Percentiles rank a stretch among this genome's conserved stretches.
Evolutionary conservation across 2,888 invertebrate species (phyloP).

Genomic region (Gerris lacustris): DNA sequence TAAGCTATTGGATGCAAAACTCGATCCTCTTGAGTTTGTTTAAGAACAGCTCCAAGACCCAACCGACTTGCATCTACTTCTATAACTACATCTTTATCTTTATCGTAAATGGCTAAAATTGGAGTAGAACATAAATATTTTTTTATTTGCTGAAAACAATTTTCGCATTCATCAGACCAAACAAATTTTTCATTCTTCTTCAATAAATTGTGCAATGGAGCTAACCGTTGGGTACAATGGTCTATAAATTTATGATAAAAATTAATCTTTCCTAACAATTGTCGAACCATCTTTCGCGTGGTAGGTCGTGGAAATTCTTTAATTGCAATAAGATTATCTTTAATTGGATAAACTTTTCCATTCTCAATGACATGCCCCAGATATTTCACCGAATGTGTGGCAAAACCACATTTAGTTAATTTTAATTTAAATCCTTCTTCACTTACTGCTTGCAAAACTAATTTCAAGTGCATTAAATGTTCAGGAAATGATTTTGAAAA

Average conservation of each 20-base stretch:
- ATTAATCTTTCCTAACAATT: conserved; percentile 18
- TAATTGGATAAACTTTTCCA: conserved; percentile 16
- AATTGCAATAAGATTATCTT: conserved; percentile 18
- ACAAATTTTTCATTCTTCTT: conserved; percentile 22
- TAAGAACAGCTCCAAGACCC: no score
- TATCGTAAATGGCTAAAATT: conserved; percentile 18
- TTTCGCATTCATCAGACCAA: conserved; percentile 25
- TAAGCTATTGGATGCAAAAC: conserved; percentile 25
- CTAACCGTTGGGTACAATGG: conserved; percentile 13
- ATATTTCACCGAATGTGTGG: conserved; percentile 18
- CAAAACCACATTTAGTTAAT: conserved; percentile 19
- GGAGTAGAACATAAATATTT: conserved; percentile 15
- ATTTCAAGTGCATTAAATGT: conserved; percentile 15
- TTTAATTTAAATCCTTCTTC: conserved; percentile 21
- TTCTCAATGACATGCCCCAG: conserved; percentile 18
- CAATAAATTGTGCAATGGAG: conserved; percentile 16
- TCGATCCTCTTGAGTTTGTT: no score
- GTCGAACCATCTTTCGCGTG: conserved; percentile 14
- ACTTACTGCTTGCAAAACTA: conserved; percentile 17
- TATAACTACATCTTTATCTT: conserved; percentile 11
- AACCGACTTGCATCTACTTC: no score
- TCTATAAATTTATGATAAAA: conserved; percentile 19
- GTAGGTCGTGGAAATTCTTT: conserved; percentile 16
- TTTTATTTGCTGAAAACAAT: conserved; percentile 19
- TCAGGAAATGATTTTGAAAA: conserved; percentile 20